Evolutionary conservation across 92 coral and sea anemone species (phyloP).

Genomic region (Virgularia gustaviana): DNA sequence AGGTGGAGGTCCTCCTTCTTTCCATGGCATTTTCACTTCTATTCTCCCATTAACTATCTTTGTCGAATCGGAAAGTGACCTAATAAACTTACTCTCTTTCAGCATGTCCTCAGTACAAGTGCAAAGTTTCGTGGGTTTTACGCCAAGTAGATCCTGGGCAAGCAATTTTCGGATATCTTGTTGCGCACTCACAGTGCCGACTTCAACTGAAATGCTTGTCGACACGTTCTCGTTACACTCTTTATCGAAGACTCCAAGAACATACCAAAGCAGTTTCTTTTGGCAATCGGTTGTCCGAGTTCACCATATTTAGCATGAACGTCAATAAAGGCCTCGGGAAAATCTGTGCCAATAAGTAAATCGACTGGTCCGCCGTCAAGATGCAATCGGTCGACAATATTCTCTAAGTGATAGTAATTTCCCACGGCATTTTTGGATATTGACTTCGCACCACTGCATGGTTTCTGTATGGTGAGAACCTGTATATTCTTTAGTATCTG

Average conservation of each 20-base stretch:
- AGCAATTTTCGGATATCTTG: constrained; percentile 54
- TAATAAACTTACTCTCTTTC: constrained; percentile 57
- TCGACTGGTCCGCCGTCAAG: not conserved
- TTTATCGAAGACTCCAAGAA: constrained; percentile 38
- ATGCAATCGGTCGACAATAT: constrained; percentile 37
- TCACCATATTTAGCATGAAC: not conserved
- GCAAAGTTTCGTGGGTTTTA: constrained; percentile 55
- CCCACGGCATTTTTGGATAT: constrained; percentile 43
- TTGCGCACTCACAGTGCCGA: constrained; percentile 44
- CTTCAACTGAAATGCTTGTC: constrained; percentile 41
- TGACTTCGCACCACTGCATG: constrained; percentile 55
- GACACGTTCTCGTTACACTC: constrained; percentile 6
- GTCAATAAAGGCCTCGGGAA: not conserved
- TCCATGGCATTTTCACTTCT: not conserved
- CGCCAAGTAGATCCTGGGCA: constrained; percentile 52
- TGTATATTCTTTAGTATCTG: constrained; percentile 35
- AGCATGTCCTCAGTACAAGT: constrained; percentile 51
- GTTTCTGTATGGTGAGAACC: constrained; percentile 40
- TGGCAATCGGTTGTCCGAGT: not conserved
- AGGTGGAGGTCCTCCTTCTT: constrained; percentile 3
- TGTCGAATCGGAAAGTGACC: not conserved
- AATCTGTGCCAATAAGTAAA: constrained; percentile 8
- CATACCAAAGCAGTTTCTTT: constrained; percentile 44
- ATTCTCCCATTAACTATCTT: not conserved
- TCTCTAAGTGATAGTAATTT: constrained; percentile 46